Evolutionary conservation across 2,113 vertebrate species (phyloP).

Genomic region (Stomatorhinus ivindoensis): DNA sequence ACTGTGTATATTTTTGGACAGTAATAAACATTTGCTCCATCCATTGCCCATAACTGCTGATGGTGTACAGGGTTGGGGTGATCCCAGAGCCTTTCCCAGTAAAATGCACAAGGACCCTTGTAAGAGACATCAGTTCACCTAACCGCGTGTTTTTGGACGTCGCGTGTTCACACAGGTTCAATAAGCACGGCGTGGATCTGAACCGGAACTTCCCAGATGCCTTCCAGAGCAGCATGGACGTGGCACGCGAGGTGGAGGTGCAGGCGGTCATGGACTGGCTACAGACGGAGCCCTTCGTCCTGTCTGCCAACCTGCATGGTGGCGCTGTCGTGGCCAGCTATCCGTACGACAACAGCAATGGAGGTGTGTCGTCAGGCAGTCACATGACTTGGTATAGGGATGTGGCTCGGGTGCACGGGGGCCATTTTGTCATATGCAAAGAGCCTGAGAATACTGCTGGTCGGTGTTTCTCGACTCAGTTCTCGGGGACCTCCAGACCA

Average conservation of each 20-base stretch:
- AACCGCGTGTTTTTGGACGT: not conserved
- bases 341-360: slow-evolving; percentile 80
- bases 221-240: slow-evolving; percentile 46
- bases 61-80: not conserved
- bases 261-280: slow-evolving; percentile 81
- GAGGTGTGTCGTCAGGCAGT: slow-evolving; percentile 48
- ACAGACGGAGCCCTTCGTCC: slow-evolving; percentile 73
- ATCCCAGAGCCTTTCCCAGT: not conserved
- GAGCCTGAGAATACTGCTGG: not conserved
- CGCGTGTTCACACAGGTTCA: slow-evolving; percentile 60
- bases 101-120: not conserved
- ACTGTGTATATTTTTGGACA: not conserved
- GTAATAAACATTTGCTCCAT: not conserved
- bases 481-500: not conserved
- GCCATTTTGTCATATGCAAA: not conserved
- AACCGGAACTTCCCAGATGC: slow-evolving; percentile 89
- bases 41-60: not conserved
- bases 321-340: slow-evolving; percentile 90
- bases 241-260: slow-evolving; percentile 71
- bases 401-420: not conserved
- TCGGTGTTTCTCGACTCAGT: not conserved
- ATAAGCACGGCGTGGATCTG: slow-evolving; percentile 71
- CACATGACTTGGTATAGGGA: not conserved
- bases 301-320: slow-evolving; percentile 91
- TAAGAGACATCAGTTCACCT: not conserved